Base-by-base conservation (phyloP, 2,888 invertebrate species). In the Oxycera nigricornis region DNA sequence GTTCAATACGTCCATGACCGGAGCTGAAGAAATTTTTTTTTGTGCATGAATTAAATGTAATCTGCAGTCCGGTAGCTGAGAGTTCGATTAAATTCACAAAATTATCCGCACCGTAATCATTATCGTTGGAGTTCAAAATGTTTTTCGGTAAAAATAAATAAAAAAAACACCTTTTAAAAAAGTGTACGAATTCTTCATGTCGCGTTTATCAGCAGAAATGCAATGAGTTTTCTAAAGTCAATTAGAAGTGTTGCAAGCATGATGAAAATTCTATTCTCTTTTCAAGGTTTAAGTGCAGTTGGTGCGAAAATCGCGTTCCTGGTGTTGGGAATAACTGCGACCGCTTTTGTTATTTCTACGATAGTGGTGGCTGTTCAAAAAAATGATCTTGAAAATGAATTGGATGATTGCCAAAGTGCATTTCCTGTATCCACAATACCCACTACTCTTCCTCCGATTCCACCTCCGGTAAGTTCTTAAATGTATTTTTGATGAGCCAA, bases 321-420 rank as follows among this genome's bases (percentile, higher is more conserved):
- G 11, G 52, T 55, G 11, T 46, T 57, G 2, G 22, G 82, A 57
- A 50, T 83, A 59, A 78, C 83, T 0, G 79, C 83, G 24, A 77
- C 86, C 24, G 84, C 86, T 35, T 86, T 90, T 28, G 83, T 87
- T 1, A 82, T 89, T 11, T 86, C 89, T 0, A 89, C 89, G 0
- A 84, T 89, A 73, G 86, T 86, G 9, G 81, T 90, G 62, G 87
- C 88, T 0, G 86, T 87, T 11, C 82, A 87, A 74, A 87, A 87
- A 74, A 35, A 82, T 0, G 79, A 80, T 70, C 76, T 84, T 11
- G 31, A 78, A 67, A 70, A 78, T 72, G 81, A 84, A 14, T 73
- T 84, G 3, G 74, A 78, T 7, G 81, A 83, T 28, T 77, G 82
- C 80, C 17, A 82, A 81, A 70, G 59, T 83, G 14, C 80, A 82